Conservation (phyloP, 1,140 invertebrate species). For the Leptinotarsa undecemlineata region DNA sequence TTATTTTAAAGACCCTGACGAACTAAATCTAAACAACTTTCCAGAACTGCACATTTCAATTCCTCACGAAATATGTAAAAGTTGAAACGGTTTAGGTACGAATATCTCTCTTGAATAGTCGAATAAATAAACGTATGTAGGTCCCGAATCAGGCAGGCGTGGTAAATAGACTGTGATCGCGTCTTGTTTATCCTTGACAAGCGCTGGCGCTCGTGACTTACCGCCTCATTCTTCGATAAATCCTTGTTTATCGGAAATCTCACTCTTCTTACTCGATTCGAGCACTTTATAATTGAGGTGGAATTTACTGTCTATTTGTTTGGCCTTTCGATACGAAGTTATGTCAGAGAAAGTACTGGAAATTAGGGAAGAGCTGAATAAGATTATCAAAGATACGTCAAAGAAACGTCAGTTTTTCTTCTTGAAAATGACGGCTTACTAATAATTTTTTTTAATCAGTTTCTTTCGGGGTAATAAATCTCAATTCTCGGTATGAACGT, state of each 20-base stretch:
- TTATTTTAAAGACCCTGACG: not conserved
- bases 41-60: not conserved
- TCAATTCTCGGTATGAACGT: too few relatives aligned
- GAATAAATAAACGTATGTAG: conserved; percentile 8
- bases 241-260: not conserved
- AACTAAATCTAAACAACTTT: not conserved
- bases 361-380: too few relatives aligned
- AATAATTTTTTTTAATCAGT: too few relatives aligned
- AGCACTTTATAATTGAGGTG: not conserved
- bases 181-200: conserved; percentile 6
- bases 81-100: not conserved
- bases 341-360: not conserved
- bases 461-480: too few relatives aligned
- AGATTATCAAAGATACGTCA: too few relatives aligned
- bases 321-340: not conserved
- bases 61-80: conserved; percentile 5
- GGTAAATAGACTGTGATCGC: conserved; percentile 5
- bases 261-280: not conserved
- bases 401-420: too few relatives aligned
- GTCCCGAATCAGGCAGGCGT: conserved; percentile 1
- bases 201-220: not conserved
- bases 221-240: conserved; percentile 4
- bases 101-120: not conserved
- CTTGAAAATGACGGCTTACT: too few relatives aligned
- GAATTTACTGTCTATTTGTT: not conserved